Percentiles rank a stretch among this genome's conserved stretches.
Evolutionary conservation across 2,113 vertebrate species (phyloP).

Genomic region (Heloderma charlesbogerti): DNA sequence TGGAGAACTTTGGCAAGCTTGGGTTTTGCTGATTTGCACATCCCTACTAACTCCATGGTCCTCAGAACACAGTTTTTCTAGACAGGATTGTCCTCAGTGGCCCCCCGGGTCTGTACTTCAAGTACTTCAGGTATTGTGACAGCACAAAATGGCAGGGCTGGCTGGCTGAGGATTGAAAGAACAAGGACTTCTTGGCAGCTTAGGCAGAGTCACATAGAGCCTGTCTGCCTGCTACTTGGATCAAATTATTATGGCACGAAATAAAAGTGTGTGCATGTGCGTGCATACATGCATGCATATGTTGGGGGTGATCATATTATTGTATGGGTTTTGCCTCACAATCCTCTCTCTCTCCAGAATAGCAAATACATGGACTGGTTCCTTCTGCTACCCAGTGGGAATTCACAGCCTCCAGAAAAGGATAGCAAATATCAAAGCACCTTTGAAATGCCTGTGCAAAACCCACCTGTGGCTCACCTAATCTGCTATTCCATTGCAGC

Average conservation of each 20-base stretch:
- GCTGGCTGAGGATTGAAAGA: not conserved
- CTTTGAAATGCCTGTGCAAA: conserved; percentile 52
- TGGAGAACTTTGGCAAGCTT: too few relatives aligned
- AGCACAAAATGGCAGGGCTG: not conserved
- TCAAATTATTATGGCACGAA: not conserved
- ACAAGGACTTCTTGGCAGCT: not conserved
- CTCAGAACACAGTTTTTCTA: not conserved
- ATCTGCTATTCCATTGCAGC: conserved; percentile 50
- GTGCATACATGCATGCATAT: conserved; percentile 13
- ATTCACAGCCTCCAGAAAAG: conserved; percentile 47
- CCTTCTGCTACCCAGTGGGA: conserved; percentile 31
- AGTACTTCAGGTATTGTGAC: not conserved
- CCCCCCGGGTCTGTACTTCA: not conserved
- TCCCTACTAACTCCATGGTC: not conserved
- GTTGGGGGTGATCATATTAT: not conserved
- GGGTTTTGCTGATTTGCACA: too few relatives aligned
- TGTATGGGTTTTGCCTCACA: conserved; percentile 38
- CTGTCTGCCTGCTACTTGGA: not conserved
- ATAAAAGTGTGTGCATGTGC: not conserved
- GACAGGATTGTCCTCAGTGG: not conserved
- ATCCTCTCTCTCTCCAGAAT: conserved; percentile 20
- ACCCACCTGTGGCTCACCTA: conserved; percentile 37
- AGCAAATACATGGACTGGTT: conserved; percentile 40
- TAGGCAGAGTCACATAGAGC: not conserved
- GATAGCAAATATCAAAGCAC: conserved; percentile 26